Evolutionary conservation across 2,888 invertebrate species (phyloP), one percentile per base, ranked within the genome.

Genomic region (Drosophila affinis): DNA sequence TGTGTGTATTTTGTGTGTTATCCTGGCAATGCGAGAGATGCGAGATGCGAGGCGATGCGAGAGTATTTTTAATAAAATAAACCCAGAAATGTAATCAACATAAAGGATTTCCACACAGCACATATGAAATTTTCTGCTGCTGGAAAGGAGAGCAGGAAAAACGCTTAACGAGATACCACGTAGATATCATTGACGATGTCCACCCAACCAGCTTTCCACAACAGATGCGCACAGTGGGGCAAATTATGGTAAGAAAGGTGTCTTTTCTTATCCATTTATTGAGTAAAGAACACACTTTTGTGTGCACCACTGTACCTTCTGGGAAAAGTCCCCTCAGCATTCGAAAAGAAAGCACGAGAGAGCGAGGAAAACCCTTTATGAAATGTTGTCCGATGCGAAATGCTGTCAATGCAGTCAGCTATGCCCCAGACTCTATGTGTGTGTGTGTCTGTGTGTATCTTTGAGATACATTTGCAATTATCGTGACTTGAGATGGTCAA

Each of bases 31-130:
- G 84, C 81, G 75, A 39, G 39, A 39, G 39, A 61, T 73, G 75
- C 70, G 60, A 70, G 86, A 61, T 73, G 75, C 70, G 60, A 70
- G 86, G 84, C 81, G 81, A 72, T 72, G 63, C 72, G 55, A 73
- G 70, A 86, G 87, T 87, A 88, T 84, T 87, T 90, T 91, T 89
- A 91, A 90, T 91, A 90, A 91, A 91, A 90, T 90, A 91, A 90
- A 90, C 91, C 83, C 80, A 87, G 88, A 86, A 87, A 89, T 88
- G 90, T 85, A 91, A 90, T 90, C 91, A 91, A 90, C 91, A 91
- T 90, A 90, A 91, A 90, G 88, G 90, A 90, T 90, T 89, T 89
- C 39, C 81, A 81, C 78, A 88, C 81, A 86, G 55, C 55, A 62
- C 34, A 60, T 74, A 71, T 62, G 74, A 78, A 78, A 71, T 82